Evolutionary conservation across 2,113 vertebrate species (phyloP), one percentile per base, ranked within the genome.

Genomic region (Oreochromis niloticus): DNA sequence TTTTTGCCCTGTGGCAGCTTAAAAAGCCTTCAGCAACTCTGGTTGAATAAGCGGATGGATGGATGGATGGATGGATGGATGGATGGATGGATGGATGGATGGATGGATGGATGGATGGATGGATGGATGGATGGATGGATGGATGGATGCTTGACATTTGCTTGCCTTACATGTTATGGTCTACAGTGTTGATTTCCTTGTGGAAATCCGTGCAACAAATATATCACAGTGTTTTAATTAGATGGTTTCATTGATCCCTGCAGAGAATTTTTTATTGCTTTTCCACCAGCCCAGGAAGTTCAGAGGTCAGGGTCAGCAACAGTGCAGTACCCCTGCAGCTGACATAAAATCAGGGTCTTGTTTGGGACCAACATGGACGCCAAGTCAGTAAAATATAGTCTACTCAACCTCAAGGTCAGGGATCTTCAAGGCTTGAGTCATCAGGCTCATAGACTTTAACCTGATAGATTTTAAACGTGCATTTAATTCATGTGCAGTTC

Each of bases 161-260:
- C 43, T 78, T 56, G 50, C 22, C 10, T 56, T 84, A 41, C 61
- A 82, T 84, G 22, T n/a, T 55, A 32, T 32, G 41, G 71, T 32
- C 16, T 13, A 50, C 43, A 13, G 6, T 78, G 73, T 50, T 50
- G 16, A 10, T 50, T 50, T 83, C 19, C 32, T 22, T 61, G 27
- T 24, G 39, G 85, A 84, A 87, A 89, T 55, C 80, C 68, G 48
- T 87, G 68, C 24, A 54, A 66, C 61, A 88, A 84, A 84, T 88
- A 82, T 83, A 85, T 88, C 84, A 55, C 16, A 19, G 61, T 41
- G 85, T 85, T 88, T 91, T 91, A 88, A 86, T 92, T 61, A 63
- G 84, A 82, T 52, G 52, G 43, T 87, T 94, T 92, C 86, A 93
- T 91, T 86, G 84, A 92, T 90, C 88, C 88, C 81, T 30, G 30